These are phyloP conservation scores for Phylloscopus trochiloides DNA, from an alignment of 2,113 vertebrate species.

Conservation along the genomic window DNA sequence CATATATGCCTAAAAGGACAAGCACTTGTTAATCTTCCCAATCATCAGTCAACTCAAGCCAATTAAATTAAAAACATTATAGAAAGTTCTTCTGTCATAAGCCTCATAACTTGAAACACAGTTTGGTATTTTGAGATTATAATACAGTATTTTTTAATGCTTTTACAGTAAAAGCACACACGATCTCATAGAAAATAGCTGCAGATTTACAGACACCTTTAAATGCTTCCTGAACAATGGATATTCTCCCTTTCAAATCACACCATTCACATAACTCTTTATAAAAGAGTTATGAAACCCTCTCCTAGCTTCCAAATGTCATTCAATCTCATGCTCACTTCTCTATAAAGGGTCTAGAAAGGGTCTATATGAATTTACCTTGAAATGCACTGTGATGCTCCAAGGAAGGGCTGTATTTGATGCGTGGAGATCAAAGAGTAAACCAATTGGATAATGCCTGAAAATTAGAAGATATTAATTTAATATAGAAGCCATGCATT, in stretches of 20 bases:
- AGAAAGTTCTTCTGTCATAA: neutral
- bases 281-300: neutral
- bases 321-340: neutral
- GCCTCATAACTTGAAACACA: neutral
- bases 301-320: neutral
- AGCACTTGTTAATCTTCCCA: neutral
- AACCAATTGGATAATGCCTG: conserved; percentile 97
- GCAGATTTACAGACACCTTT: neutral
- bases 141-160: neutral
- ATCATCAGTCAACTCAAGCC: neutral
- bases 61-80: neutral
- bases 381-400: conserved; percentile 97
- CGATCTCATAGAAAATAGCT: neutral
- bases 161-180: neutral
- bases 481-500: neutral
- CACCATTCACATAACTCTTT: neutral
- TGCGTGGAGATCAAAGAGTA: conserved; percentile 95
- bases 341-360: neutral
- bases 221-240: neutral
- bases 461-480: conserved; percentile 40
- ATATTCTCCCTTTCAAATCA: neutral
- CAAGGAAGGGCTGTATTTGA: conserved; percentile 93
- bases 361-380: conserved; percentile 76
- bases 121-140: neutral
- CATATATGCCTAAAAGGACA: neutral